phyloP scores from a whole-genome alignment of 2,797 vertebrate genomes.

The Pachyuromys duprasi region DNA sequence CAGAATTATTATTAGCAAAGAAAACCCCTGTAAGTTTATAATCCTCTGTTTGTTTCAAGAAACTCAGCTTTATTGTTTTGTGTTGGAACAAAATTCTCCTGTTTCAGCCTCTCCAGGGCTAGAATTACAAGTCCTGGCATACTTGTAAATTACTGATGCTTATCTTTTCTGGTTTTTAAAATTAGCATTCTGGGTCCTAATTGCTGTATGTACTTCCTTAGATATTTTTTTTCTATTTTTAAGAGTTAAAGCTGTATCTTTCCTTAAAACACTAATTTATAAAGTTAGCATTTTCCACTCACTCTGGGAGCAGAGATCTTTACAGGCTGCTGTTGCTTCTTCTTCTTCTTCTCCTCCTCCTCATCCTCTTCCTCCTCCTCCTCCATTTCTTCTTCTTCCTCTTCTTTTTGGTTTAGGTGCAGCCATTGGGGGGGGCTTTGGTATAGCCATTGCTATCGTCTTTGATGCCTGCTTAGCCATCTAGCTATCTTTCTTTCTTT shows the following conservation, averaged over 20 bases:
- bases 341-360: too few species aligned
- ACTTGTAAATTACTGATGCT: conserved; percentile 12
- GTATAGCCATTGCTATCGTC: background rate
- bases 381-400: too few species aligned
- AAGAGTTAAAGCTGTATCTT: background rate
- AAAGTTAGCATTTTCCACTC: background rate
- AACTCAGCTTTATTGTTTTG: background rate
- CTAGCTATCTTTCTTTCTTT: background rate
- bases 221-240: background rate
- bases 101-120: background rate
- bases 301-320: background rate
- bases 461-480: background rate
- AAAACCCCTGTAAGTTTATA: background rate
- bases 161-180: background rate
- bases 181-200: background rate
- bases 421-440: background rate
- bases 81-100: conserved; percentile 2
- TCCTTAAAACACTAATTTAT: background rate
- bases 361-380: too few species aligned
- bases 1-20: conserved; percentile 18
- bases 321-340: too few species aligned
- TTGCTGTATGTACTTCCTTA: background rate
- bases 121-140: background rate
- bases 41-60: background rate
- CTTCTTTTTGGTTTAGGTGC: too few species aligned